These are phyloP conservation scores for Pantherophis guttatus DNA, from an alignment of 2,113 vertebrate species.

Conservation along the genomic window DNA sequence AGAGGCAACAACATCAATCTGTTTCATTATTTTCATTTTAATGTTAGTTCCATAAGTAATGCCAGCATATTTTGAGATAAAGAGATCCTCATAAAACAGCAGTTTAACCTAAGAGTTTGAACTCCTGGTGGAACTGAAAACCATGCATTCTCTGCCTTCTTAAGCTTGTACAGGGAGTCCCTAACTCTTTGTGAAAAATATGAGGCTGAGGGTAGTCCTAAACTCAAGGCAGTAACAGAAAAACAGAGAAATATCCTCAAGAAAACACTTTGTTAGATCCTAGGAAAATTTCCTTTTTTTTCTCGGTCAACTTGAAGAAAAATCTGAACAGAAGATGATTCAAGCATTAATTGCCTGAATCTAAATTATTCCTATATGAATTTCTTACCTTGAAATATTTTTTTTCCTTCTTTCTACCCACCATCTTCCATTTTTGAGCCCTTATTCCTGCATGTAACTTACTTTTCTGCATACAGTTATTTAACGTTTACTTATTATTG, in stretches of 20 bases:
- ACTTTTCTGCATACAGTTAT: neutral
- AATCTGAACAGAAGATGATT: neutral
- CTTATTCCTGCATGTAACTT: neutral
- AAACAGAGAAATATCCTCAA: neutral
- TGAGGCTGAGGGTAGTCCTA: neutral
- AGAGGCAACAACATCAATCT: slow-evolving; percentile 45
- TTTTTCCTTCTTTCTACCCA: neutral
- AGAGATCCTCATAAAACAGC: neutral
- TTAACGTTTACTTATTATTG: slow-evolving; percentile 3
- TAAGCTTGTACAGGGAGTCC: neutral
- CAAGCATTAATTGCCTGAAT: neutral
- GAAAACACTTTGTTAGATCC: neutral
- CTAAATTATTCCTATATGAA: neutral
- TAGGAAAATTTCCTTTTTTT: neutral
- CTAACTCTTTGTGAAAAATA: neutral
- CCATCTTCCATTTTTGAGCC: neutral
- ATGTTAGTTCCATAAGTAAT: neutral
- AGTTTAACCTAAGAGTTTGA: neutral
- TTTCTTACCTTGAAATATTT: neutral
- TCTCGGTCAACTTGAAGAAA: neutral
- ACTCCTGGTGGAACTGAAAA: neutral
- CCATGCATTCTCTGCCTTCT: neutral
- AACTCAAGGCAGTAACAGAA: neutral
- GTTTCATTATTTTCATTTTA: slow-evolving; percentile 7
- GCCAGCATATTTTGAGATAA: neutral